Conservation (phyloP, 2,888 invertebrate genomes). For the Galeopsomyia nigrocyanea region DNA sequence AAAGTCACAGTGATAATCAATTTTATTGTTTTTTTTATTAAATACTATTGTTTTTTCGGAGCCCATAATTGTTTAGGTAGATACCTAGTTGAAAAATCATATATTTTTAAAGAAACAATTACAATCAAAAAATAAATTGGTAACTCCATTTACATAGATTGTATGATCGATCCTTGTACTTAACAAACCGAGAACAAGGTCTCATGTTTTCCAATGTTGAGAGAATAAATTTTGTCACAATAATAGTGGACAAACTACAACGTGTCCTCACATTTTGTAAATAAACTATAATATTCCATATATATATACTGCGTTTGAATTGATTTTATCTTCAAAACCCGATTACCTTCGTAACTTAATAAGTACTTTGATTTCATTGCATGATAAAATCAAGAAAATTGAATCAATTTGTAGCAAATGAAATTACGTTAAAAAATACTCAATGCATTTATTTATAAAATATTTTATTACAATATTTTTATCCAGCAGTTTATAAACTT, state of each 20-base stretch:
- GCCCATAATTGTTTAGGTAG: constrained; percentile 22
- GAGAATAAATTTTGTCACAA: constrained; percentile 28
- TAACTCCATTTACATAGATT: constrained; percentile 33
- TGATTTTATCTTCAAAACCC: constrained; percentile 12
- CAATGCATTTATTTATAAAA: constrained; percentile 34
- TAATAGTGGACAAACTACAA: background rate
- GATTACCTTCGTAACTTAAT: background rate
- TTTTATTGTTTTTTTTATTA: constrained; percentile 24
- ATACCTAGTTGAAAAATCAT: constrained; percentile 34
- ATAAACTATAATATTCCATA: constrained; percentile 52
- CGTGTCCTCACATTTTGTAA: constrained; percentile 57
- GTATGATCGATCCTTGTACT: constrained; percentile 55
- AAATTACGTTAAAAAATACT: background rate
- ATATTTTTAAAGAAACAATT: constrained; percentile 34
- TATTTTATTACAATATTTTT: constrained; percentile 38
- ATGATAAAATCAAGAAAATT: too few species aligned
- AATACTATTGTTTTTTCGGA: constrained; percentile 27
- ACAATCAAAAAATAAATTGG: constrained; percentile 35
- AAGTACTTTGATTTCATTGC: background rate
- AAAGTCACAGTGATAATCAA: too few species aligned
- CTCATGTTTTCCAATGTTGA: constrained; percentile 39
- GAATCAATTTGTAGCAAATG: too few species aligned
- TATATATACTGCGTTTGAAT: background rate
- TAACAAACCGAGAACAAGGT: constrained; percentile 55
- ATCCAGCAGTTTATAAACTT: constrained; percentile 7